Percentiles rank a stretch among this genome's conserved stretches.
Conservation (phyloP, 2,113 vertebrate genomes). For the Prunella himalayana region DNA sequence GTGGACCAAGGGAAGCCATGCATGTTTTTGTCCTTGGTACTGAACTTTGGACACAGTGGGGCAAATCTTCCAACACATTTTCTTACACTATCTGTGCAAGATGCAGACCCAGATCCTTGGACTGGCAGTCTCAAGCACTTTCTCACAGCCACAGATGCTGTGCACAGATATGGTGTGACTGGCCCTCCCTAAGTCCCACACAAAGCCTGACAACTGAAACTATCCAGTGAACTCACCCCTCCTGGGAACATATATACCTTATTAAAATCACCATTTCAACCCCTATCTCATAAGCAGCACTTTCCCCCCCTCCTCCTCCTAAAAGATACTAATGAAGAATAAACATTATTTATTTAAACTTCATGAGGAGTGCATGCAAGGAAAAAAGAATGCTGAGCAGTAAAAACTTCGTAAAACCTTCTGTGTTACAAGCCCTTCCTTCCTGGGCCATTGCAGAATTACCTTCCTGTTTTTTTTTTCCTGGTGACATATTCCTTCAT, state of each 20-base stretch:
- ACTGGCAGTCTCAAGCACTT: background rate
- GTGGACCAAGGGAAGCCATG: accelerated
- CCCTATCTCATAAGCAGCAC: background rate
- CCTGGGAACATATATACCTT: background rate
- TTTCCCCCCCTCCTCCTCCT: accelerated
- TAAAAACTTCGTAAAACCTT: background rate
- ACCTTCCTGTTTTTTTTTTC: background rate
- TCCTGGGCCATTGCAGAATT: background rate
- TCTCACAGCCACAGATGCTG: background rate
- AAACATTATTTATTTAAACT: background rate
- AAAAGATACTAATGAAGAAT: background rate
- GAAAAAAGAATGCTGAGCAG: background rate
- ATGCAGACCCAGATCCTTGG: background rate
- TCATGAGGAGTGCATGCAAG: background rate
- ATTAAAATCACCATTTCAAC: background rate
- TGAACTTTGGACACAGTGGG: background rate
- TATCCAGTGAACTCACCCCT: background rate
- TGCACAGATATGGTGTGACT: accelerated
- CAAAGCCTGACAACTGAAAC: background rate
- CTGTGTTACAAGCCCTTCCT: background rate
- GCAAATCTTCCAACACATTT: background rate
- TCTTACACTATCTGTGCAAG: background rate
- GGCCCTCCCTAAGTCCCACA: background rate
- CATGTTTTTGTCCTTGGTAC: background rate
- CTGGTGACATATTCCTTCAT: background rate